These are phyloP conservation scores for Microctonus brassicae DNA, from an alignment of 2,888 invertebrate species.

Conservation along the genomic window DNA sequence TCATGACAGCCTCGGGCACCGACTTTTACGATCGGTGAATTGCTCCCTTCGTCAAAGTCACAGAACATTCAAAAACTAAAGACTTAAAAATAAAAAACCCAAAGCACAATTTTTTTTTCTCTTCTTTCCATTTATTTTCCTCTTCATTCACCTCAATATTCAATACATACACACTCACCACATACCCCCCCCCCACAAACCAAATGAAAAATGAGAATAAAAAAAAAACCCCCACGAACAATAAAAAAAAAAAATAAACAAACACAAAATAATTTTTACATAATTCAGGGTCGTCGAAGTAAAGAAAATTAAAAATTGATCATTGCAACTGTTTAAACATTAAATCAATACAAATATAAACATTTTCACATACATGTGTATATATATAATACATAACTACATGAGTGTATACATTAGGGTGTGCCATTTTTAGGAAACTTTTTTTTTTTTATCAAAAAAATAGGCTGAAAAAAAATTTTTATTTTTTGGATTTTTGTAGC, in stretches of 20 bases:
- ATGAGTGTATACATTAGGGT: too few relatives aligned
- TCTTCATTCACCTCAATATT: background rate
- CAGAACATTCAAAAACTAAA: constrained; percentile 1
- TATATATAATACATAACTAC: too few relatives aligned
- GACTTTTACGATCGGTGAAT: constrained; percentile 60
- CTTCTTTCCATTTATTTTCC: background rate
- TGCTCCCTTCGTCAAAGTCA: constrained; percentile 44
- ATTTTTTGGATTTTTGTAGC: too few relatives aligned
- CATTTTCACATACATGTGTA: too few relatives aligned
- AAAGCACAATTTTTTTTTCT: background rate
- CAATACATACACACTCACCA: background rate
- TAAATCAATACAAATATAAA: too few relatives aligned
- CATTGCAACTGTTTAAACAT: constrained; percentile 1
- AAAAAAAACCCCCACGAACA: background rate
- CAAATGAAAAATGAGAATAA: background rate
- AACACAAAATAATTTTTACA: background rate
- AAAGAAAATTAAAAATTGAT: background rate
- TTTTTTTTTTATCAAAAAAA: too few relatives aligned
- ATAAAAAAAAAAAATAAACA: background rate
- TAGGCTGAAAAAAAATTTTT: too few relatives aligned
- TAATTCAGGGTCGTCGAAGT: background rate
- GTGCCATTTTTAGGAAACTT: too few relatives aligned
- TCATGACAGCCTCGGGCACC: constrained; percentile 40
- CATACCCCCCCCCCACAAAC: too few relatives aligned
- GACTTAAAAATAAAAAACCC: background rate